phyloP scores from a whole-genome alignment of 2,113 vertebrate species.

The Sorex araneus region DNA sequence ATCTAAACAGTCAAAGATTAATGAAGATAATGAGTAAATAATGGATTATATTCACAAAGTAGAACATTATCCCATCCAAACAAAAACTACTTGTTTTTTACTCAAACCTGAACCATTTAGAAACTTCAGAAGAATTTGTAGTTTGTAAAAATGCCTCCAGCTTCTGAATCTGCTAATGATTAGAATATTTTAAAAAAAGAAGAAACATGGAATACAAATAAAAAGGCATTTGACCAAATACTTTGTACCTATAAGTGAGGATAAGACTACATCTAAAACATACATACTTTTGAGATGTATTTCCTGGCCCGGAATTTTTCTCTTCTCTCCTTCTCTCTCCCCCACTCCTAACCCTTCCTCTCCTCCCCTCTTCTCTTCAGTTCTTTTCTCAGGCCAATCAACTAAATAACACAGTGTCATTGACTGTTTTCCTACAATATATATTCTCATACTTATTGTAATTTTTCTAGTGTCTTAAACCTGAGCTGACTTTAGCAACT shows the following conservation, averaged over 20 bases:
- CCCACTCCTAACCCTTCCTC: too few relatives aligned
- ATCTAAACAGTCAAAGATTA: constrained; percentile 67
- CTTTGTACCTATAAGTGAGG: too few relatives aligned
- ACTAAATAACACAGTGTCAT: too few relatives aligned
- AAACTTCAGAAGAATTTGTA: constrained; percentile 54
- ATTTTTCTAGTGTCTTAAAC: neutral
- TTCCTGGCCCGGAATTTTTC: too few relatives aligned
- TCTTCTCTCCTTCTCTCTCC: too few relatives aligned
- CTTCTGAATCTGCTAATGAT: constrained; percentile 20
- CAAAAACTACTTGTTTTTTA: constrained; percentile 12
- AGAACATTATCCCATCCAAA: constrained; percentile 55
- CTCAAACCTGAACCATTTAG: neutral
- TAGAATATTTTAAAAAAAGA: constrained; percentile 23
- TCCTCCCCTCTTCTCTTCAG: too few relatives aligned
- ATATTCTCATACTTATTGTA: too few relatives aligned
- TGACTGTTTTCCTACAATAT: too few relatives aligned
- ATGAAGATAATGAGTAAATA: constrained; percentile 47
- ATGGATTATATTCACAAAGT: constrained; percentile 7
- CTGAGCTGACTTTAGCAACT: neutral
- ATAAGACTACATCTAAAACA: too few relatives aligned
- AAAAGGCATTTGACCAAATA: neutral
- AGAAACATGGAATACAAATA: neutral
- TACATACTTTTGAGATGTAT: too few relatives aligned
- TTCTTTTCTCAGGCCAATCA: too few relatives aligned
- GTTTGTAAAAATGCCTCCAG: constrained; percentile 1